Base-by-base conservation (phyloP, 2,797 vertebrate species). In the Coreius guichenoti region DNA sequence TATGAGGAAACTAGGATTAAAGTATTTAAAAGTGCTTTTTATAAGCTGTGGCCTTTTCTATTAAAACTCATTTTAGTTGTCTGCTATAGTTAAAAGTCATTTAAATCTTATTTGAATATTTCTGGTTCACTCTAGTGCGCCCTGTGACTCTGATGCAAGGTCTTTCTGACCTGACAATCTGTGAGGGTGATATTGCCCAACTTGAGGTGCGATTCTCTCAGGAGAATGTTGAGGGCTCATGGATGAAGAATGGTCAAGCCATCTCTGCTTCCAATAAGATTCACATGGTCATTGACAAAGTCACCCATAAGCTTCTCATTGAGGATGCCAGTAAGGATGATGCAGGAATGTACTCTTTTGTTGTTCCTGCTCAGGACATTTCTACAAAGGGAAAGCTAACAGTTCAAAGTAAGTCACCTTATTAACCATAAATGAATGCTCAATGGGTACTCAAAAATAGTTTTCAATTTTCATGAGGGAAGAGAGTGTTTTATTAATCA, bases 151-250 rank as follows among this genome's bases (percentile, higher is more conserved):
- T 99, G 89, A 93, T 99, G 90, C 98, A 99, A 93, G 98, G 97
- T 69, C 95, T 99, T 79, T 94, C 94, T 36, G 98, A 99, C 93
- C 94, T 98, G 87, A 97, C 95, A 14, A 95, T 99, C 86, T 99
- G 98, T 29, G 98, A 99, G 92, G 97, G 98, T 36, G 98, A 99
- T 92, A 99, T 99, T 2, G 98, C 98, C 83, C 98, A 99, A 89
- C 94, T 99, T 89, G 98, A 99, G 94, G 97, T 98, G 77, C 96
- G 95, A 91, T 97, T 99, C 81, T 99, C 98, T 78, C 96, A 98
- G 88, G 98, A 99, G 95, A 98, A 98, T 0, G 96, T 96, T 21
- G 98, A 99, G 87, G 98, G 98, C 21, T 92, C 96, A 85, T 99
- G 98, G 98, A 96, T 97, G 96, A 99, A 98, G 93, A 96, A 95